phyloP scores from a whole-genome alignment of 2,888 invertebrate species.

The Drosophila meridiana region DNA sequence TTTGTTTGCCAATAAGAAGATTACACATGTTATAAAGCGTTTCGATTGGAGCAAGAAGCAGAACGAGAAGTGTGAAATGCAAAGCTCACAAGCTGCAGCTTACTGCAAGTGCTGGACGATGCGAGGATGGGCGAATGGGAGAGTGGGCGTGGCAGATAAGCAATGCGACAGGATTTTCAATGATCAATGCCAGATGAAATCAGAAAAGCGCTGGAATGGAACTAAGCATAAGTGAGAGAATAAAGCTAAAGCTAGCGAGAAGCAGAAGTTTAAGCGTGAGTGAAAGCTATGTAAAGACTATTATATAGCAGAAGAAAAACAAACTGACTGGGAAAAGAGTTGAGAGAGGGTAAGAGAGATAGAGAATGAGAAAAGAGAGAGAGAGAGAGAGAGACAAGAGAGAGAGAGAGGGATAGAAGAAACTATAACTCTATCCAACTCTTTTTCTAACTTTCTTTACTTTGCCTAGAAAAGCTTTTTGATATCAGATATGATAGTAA shows the following conservation, averaged over 20 bases:
- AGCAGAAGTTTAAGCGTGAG: not conserved
- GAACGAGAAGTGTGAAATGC: constrained; percentile 4
- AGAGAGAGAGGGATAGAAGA: too few species aligned
- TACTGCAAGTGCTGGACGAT: constrained; percentile 7
- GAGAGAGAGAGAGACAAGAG: too few species aligned
- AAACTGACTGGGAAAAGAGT: not conserved
- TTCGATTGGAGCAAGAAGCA: not conserved
- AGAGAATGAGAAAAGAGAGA: too few species aligned
- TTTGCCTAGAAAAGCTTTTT: too few species aligned
- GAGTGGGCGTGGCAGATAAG: not conserved
- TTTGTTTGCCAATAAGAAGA: constrained; percentile 62
- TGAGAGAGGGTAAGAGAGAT: not conserved
- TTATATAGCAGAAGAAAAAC: not conserved
- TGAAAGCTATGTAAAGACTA: not conserved
- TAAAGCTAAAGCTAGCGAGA: not conserved
- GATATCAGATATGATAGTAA: too few species aligned
- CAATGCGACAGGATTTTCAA: constrained; percentile 1
- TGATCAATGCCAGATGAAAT: constrained; percentile 16
- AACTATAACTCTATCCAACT: too few species aligned
- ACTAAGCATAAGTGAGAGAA: not conserved
- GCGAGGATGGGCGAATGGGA: not conserved
- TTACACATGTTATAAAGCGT: constrained; percentile 47
- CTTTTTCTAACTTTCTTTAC: too few species aligned
- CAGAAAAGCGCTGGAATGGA: not conserved
- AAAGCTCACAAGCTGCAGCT: constrained; percentile 17